Evolutionary conservation across 2,113 vertebrate species (phyloP).

Genomic region (Apistogramma diplotaenia): DNA sequence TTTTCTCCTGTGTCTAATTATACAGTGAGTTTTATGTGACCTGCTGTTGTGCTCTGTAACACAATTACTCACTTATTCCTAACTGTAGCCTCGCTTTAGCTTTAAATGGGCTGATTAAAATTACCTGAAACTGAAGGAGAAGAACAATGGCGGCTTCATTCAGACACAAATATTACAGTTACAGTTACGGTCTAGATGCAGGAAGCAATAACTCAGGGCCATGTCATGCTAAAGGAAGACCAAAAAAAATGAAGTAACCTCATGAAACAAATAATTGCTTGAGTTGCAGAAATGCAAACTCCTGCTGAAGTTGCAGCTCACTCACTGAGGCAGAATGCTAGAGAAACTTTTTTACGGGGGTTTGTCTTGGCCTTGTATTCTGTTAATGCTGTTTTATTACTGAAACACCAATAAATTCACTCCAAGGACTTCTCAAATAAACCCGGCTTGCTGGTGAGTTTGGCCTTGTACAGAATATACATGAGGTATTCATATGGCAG

Average conservation of each 20-base stretch:
- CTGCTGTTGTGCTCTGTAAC: conserved; percentile 59
- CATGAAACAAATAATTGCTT: conserved; percentile 60
- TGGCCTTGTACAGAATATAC: conserved; percentile 42
- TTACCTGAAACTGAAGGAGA: conserved; percentile 45
- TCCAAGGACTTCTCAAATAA: conserved; percentile 56
- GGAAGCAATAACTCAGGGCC: conserved; percentile 72
- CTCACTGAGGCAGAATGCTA: conserved; percentile 36
- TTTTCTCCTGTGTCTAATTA: conserved; percentile 79
- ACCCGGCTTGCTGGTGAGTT: conserved; percentile 14
- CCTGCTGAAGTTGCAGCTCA: conserved; percentile 39
- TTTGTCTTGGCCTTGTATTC: conserved; percentile 57
- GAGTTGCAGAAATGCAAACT: conserved; percentile 63
- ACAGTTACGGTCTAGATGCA: conserved; percentile 33
- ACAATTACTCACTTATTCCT: conserved; percentile 75
- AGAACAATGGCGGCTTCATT: conserved; percentile 51
- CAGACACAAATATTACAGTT: conserved; percentile 3
- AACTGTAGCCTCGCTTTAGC: conserved; percentile 39
- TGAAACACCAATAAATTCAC: conserved; percentile 62
- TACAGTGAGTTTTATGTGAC: conserved; percentile 67
- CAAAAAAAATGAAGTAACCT: neutral
- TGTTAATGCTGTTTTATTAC: conserved; percentile 57
- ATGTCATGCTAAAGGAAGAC: conserved; percentile 44
- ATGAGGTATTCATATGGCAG: conserved; percentile 26
- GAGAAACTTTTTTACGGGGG: conserved; percentile 40
- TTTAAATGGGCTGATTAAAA: conserved; percentile 45